Base-by-base conservation (phyloP, 2,797 vertebrate species). In the Cyprinella venusta region DNA sequence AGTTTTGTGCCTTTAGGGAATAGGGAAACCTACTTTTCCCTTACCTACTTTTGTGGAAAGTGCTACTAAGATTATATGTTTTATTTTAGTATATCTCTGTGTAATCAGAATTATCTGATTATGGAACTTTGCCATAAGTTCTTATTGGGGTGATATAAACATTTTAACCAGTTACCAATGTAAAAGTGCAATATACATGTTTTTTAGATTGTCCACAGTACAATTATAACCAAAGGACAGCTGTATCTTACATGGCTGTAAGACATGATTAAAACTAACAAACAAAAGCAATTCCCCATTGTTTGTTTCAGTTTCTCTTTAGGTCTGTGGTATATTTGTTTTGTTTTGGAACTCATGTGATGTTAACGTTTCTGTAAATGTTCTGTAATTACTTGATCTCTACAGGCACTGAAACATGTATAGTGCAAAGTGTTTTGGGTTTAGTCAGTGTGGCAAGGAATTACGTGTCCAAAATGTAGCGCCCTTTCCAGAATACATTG, bases 141-240 rank as follows among this genome's bases (percentile, higher is more conserved):
- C 40, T 56, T 76, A 24, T 33, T 12, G 18, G 38, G 40, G n/a
- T 76, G 21, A 72, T 85, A 56, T 24, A n/a, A 70, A 38, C 26
- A 42, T 64, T 56, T 38, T 24, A 24, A 70, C 56, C 21, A 63
- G 8, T 42, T 38, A 15, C 30, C 67, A 16, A 61, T 54, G 30
- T 63, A n/a, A 50, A 86, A 86, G 83, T 87, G 91, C 86, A 85
- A 77, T 89, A 79, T 88, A 87, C 81, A 42, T 80, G 71, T 54
- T 86, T 90, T 87, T 75, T 56, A 83, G 26, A 81, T 85, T 88
- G 87, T 92, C 90, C 87, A 85, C 88, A 85, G n/a, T 64, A 36
- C 63, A n/a, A 78, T 10, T 87, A 61, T 87, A 82, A 90, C 89
- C 89, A 91, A 91, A 91, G 85, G 64, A 88, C 84, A 48, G 86